Evolutionary conservation across 2,888 invertebrate species (phyloP), one percentile per base, ranked within the genome.

Genomic region (Synanthedon tipuliformis): DNA sequence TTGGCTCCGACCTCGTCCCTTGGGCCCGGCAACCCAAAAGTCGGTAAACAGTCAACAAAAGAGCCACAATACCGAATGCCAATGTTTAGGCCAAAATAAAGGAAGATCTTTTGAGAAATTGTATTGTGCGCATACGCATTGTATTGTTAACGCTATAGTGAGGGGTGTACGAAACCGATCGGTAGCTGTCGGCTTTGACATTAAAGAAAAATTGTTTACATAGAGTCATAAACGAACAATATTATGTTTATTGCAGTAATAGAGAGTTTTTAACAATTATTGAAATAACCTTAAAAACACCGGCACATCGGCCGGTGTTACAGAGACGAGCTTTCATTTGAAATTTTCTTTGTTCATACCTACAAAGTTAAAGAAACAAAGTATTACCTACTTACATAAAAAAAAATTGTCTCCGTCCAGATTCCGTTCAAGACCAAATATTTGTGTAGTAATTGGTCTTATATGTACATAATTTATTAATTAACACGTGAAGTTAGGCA

Each of bases 221-320:
- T 80, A 34, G 34, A 34, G 10, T 34, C 34, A 34, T 34, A 34
- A 34, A 34, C 34, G 34, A 34, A 77, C 78, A 82, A 80, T 81
- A 86, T 87, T 78, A 84, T 83, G 84, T 85, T 85, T 85, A 87
- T 81, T 82, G 78, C 80, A 55, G 81, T 81, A 81, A 85, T 85
- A 79, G 78, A 79, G 77, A 67, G 71, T 34, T 34, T 34, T 34
- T 34, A 34, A 34, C 34, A 34, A 34, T 34, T 34, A 34, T 34
- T 34, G 34, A 34, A 34, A 34, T 34, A 34, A 34, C 34, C 34
- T 34, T 34, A 34, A 34, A 34, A 34, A 34, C 34, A 34, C 34
- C 34, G 34, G 34, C 34, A 34, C 34, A 34, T n/a, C n/a, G n/a
- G n/a, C n/a, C 8, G 34, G 8, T 10, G 10, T 34, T 34, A 34